Conservation (phyloP, 2,888 invertebrate species). For the Aleiodes alternator region DNA sequence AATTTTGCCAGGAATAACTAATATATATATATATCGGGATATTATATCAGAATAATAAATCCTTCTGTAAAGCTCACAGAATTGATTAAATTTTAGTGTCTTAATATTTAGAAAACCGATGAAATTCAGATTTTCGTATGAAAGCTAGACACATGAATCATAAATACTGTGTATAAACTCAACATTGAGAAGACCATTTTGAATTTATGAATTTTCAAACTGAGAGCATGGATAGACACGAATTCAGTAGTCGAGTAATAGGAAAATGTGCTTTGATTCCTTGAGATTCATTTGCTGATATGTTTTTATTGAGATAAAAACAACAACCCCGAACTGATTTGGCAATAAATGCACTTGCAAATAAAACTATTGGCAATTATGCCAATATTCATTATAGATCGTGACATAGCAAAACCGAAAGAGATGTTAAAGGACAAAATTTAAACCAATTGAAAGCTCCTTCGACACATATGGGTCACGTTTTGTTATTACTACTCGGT, state of each 20-base stretch:
- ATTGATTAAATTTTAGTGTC: no score
- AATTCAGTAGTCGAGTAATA: no score
- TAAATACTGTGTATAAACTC: no score
- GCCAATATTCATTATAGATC: conserved; percentile 39
- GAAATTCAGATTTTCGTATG: no score
- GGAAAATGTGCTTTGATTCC: no score
- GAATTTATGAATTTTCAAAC: no score
- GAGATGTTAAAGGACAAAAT: conserved; percentile 42
- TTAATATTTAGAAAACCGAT: no score
- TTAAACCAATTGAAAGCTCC: conserved; percentile 45
- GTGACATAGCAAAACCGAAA: conserved; percentile 46
- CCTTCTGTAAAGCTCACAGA: not conserved
- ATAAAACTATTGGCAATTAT: conserved; percentile 24
- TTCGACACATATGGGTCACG: conserved; percentile 47
- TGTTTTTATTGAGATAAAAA: not conserved
- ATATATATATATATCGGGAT: not conserved
- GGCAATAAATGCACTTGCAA: not conserved
- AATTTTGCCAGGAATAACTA: not conserved
- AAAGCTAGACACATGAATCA: no score
- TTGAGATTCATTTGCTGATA: no score
- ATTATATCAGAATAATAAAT: conserved; percentile 6
- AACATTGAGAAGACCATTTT: no score
- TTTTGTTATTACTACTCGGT: conserved; percentile 47
- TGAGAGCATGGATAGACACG: no score
- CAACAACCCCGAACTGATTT: not conserved